Evolutionary conservation across 2,113 vertebrate genomes (phyloP), one percentile per base, ranked within the genome.

Genomic region (Corythaixoides concolor): DNA sequence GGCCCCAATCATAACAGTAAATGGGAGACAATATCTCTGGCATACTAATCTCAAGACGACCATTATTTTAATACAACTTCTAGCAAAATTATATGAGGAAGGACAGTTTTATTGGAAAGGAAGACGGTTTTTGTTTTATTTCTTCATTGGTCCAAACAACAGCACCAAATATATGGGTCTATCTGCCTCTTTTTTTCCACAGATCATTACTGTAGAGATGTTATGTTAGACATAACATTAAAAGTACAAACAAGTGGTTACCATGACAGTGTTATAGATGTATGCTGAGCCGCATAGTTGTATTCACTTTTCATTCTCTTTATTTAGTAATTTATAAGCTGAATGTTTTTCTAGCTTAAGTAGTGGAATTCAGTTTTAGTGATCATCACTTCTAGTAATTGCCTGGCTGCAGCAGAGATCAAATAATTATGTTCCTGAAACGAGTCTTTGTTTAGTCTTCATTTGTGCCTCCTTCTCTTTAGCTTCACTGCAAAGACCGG

Each of bases 341-440:
- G 69, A 72, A 75, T 86, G 68, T 68, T 90, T 89, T 83, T 75
- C 63, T 93, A 59, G 60, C 43, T 90, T 75, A 78, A 97, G 78
- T 70, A 74, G 47, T 53, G 81, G 85, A 93, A 75, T 89, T 95
- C 64, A 58, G 27, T 63, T 91, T 78, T 56, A 76, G 55, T 86
- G 60, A 73, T 88, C 60, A 77, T 80, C 49, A 62, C 50, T 93
- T 78, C 78, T 85, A 78, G 58, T 92, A 85, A 88, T 94, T 95
- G 88, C 49, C 30, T 94, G 63, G 60, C 74, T 88, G 64, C 68
- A 83, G 39, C 64, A 88, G 76, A 74, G 53, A 91, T 95, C 63
- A 87, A 93, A 58, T 85, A 72, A 85, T 94, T 84, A 78, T 28
- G 33, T 93, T 95, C 22, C 83, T 88, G 80, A 89, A 93, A 43